Base-by-base conservation (phyloP, 2,797 vertebrate species). In the Cossypha heuglini region DNA sequence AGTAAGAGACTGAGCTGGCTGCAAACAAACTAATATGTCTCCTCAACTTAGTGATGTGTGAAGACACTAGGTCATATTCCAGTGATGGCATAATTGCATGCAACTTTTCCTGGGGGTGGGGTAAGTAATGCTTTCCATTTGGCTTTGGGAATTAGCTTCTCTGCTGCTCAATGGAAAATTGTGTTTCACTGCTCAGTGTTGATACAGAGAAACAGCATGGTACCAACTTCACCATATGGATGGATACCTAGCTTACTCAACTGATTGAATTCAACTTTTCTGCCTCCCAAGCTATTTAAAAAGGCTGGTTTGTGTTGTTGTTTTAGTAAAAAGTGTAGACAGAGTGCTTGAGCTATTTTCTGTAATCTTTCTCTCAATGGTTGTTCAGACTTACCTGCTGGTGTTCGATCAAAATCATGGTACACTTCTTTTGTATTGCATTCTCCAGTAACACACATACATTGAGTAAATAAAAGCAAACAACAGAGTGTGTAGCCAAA, bases 151-250 rank as follows among this genome's bases (percentile, higher is more conserved):
- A 63, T 74, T 24, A 35, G 11, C 22, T 62, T 14, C 13, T 17
- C 22, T 48, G 35, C 42, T 12, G 2, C 28, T 62, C 2, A 0
- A 21, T 35, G 57, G 14, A 17, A 37, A 61, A 10, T 38, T 74
- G 26, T 42, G 3, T 71, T 86, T n/a, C 29, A 17, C 52, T 37
- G n/a, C 49, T 72, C 3, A 5, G 6, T 45, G 24, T 51, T 55
- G 37, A 71, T 28, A 14, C 9, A 42, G 37, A 16, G 62, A 67
- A 81, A 29, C 66, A 91, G 43, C 8, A 5, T 29, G 22, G 18
- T 35, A 29, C 18, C 0, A 0, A 8, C 49, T 64, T 78, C n/a
- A 35, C 3, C 0, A 20, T 37, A 18, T 7, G 13, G 68, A 18
- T 7, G 11, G 68, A 18, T 29, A 14, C 2, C 2, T 29, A 46